A percentile compares a stretch with the other conserved stretches of the same genome.
phyloP scores from a whole-genome alignment of 2,113 vertebrate genomes.

The Anser brachyrhynchus region DNA sequence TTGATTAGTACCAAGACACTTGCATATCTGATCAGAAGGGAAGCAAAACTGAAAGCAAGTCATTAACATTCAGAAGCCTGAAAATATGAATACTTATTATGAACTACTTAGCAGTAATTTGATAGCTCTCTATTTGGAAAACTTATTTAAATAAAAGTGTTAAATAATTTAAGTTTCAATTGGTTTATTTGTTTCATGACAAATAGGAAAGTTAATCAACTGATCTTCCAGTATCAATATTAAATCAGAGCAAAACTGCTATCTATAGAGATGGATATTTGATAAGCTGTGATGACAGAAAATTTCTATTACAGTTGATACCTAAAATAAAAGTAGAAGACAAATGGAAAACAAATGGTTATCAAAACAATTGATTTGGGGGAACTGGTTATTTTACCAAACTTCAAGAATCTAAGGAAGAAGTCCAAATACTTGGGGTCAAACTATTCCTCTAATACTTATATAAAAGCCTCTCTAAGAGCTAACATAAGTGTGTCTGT shows the following conservation, averaged over 20 bases:
- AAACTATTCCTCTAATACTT: background rate
- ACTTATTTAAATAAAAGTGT: background rate
- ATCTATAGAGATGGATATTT: background rate
- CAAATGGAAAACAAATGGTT: background rate
- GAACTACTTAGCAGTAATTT: background rate
- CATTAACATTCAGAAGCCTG: background rate
- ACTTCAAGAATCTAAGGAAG: background rate
- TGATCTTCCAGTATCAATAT: background rate
- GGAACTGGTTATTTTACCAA: background rate
- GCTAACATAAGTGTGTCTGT: slow-evolving; percentile 13
- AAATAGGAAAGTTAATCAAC: background rate
- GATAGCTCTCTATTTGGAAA: background rate
- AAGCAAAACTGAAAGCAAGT: background rate
- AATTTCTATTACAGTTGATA: background rate
- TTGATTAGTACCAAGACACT: background rate
- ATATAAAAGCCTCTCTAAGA: background rate
- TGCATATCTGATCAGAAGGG: background rate
- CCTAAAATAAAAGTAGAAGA: background rate
- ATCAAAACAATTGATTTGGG: background rate
- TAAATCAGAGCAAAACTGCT: background rate
- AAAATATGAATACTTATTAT: background rate
- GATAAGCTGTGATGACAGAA: background rate
- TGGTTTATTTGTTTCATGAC: background rate
- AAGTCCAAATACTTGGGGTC: background rate
- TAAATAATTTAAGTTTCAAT: background rate